Evolutionary conservation across 2,888 invertebrate genomes (phyloP).

Genomic region (Octodonta nipae): DNA sequence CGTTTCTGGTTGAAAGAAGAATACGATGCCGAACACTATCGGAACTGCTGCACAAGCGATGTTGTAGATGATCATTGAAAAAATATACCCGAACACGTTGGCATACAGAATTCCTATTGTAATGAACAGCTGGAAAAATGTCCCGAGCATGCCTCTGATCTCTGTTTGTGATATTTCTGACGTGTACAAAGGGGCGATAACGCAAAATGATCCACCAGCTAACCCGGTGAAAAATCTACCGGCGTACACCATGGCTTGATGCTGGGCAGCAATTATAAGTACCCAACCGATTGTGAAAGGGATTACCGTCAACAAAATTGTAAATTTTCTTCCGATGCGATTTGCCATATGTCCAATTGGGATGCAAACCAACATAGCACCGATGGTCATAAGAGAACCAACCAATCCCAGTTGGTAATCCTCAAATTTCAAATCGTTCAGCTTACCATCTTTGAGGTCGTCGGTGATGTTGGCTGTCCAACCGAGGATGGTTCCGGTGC

Average conservation of each 20-base stretch:
- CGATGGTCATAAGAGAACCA: constrained; percentile 54
- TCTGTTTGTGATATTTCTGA: constrained; percentile 75
- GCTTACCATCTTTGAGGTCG: constrained; percentile 34
- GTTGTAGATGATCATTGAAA: constrained; percentile 45
- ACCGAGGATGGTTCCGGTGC: constrained; percentile 59
- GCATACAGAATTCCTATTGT: constrained; percentile 72
- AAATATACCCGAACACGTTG: constrained; percentile 52
- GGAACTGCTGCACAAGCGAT: constrained; percentile 53
- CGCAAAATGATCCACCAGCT: constrained; percentile 69
- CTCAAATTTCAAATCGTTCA: constrained; percentile 26
- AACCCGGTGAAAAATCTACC: constrained; percentile 56
- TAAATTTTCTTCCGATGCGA: constrained; percentile 53
- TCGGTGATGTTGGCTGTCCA: constrained; percentile 62
- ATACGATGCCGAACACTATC: constrained; percentile 52
- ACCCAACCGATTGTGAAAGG: constrained; percentile 65
- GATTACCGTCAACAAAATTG: constrained; percentile 48
- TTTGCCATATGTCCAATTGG: constrained; percentile 46
- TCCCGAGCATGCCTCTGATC: constrained; percentile 68
- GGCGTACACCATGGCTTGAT: constrained; percentile 46
- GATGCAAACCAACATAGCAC: constrained; percentile 58
- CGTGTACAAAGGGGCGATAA: constrained; percentile 71
- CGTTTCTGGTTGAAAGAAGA: constrained; percentile 78
- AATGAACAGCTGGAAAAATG: constrained; percentile 74
- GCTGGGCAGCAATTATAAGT: constrained; percentile 52
- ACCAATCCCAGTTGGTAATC: constrained; percentile 51